A percentile compares a stretch with the other conserved stretches of the same genome.
These are phyloP conservation scores for Araneus ventricosus DNA, from an alignment of 1,140 invertebrate genomes.

Conservation along the genomic window DNA sequence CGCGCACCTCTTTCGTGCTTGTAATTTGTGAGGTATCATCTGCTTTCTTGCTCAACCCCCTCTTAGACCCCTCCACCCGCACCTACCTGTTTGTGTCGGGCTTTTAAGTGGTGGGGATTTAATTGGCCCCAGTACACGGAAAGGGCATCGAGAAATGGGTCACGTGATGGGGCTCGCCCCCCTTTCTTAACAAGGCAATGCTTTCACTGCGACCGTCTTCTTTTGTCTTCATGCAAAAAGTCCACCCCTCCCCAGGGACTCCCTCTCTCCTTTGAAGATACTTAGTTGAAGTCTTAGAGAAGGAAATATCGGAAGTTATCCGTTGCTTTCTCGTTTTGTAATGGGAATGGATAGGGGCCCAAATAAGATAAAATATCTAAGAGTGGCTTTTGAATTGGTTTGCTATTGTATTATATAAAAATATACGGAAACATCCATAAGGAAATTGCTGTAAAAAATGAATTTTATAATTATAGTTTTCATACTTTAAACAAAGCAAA, in stretches of 20 bases:
- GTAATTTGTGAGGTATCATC: constrained; percentile 8
- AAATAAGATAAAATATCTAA: too few relatives aligned
- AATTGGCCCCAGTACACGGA: constrained; percentile 14
- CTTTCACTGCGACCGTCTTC: constrained; percentile 21
- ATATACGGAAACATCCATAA: too few relatives aligned
- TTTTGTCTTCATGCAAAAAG: constrained; percentile 10
- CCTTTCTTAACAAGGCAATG: constrained; percentile 4
- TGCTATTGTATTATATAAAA: too few relatives aligned
- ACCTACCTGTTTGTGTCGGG: constrained; percentile 8
- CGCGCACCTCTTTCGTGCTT: neutral
- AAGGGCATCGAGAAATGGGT: constrained; percentile 6
- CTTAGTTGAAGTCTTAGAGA: neutral
- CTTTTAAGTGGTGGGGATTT: constrained; percentile 27
- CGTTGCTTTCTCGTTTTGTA: neutral
- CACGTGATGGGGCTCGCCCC: neutral
- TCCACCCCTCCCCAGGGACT: neutral
- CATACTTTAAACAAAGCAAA: too few relatives aligned
- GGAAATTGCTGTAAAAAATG: too few relatives aligned
- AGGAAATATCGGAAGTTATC: neutral
- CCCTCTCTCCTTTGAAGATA: neutral
- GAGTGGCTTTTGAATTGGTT: too few relatives aligned
- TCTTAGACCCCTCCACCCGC: neutral
- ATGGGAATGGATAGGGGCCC: neutral
- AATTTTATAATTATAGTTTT: too few relatives aligned
- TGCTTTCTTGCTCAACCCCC: neutral